Percentiles rank a stretch among this genome's conserved stretches.
These are phyloP conservation scores for Himalopsyche phryganea DNA, from an alignment of 1,140 invertebrate genomes.

Conservation along the genomic window DNA sequence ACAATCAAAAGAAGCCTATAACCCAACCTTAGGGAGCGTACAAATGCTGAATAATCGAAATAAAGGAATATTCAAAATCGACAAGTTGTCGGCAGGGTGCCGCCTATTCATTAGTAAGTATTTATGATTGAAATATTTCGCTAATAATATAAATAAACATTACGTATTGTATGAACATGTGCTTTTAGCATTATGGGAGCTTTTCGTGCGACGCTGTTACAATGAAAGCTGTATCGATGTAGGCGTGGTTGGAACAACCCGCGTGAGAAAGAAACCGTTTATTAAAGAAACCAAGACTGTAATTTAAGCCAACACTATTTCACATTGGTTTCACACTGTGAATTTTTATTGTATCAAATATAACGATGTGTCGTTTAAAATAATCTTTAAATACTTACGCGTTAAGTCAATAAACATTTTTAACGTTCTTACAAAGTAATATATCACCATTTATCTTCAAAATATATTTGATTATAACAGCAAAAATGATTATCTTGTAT, in stretches of 20 bases:
- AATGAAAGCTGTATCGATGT: background rate
- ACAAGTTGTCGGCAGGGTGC: slow-evolving; percentile 23
- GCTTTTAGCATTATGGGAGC: background rate
- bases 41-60: no score
- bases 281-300: slow-evolving; percentile 29
- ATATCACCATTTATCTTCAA: no score
- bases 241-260: slow-evolving; percentile 11
- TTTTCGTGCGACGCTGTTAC: background rate
- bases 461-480: no score
- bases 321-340: slow-evolving; percentile 7
- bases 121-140: background rate
- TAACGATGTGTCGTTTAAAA: no score
- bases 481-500: no score
- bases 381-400: no score
- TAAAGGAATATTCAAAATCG: slow-evolving; percentile 9
- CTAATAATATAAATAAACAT: slow-evolving; percentile 19
- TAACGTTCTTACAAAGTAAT: no score
- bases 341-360: slow-evolving; percentile 3
- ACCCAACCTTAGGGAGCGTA: no score
- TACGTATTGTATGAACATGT: background rate
- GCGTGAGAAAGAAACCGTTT: slow-evolving; percentile 31
- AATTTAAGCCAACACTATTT: slow-evolving; percentile 22
- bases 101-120: slow-evolving; percentile 3
- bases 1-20: no score
- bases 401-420: no score